These are phyloP conservation scores for Atta cephalotes DNA, from an alignment of 1,140 invertebrate species.

Conservation along the genomic window DNA sequence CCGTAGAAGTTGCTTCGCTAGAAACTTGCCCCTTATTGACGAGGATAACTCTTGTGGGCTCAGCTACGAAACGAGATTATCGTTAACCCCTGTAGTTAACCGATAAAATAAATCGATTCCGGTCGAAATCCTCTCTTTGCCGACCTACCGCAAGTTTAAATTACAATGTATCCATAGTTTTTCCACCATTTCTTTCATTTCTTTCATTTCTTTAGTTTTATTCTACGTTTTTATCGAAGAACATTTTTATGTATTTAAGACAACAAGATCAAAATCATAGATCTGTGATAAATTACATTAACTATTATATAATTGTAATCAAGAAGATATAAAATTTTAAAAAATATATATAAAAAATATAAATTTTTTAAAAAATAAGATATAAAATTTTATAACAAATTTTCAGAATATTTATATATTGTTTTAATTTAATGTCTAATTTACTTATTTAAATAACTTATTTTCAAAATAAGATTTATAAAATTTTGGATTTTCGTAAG, in stretches of 20 bases:
- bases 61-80: slow-evolving; percentile 73
- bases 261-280: not conserved
- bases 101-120: slow-evolving; percentile 57
- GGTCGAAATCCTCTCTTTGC: slow-evolving; percentile 57
- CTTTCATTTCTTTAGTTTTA: not conserved
- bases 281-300: not conserved
- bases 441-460: not conserved
- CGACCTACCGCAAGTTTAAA: not conserved
- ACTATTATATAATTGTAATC: not conserved
- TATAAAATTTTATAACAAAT: not conserved
- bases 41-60: slow-evolving; percentile 60
- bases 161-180: slow-evolving; percentile 1
- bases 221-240: not conserved
- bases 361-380: not conserved
- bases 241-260: not conserved
- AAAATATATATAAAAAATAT: not conserved
- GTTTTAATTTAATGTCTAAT: not conserved
- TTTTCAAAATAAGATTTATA: not conserved
- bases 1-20: slow-evolving; percentile 38
- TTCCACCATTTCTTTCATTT: not conserved
- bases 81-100: slow-evolving; percentile 80
- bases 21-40: slow-evolving; percentile 59
- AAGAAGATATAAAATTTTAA: not conserved
- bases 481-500: not conserved
- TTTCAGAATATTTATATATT: not conserved